Conservation (phyloP, 2,888 invertebrate genomes). For the Macroteleia sp. region DNA sequence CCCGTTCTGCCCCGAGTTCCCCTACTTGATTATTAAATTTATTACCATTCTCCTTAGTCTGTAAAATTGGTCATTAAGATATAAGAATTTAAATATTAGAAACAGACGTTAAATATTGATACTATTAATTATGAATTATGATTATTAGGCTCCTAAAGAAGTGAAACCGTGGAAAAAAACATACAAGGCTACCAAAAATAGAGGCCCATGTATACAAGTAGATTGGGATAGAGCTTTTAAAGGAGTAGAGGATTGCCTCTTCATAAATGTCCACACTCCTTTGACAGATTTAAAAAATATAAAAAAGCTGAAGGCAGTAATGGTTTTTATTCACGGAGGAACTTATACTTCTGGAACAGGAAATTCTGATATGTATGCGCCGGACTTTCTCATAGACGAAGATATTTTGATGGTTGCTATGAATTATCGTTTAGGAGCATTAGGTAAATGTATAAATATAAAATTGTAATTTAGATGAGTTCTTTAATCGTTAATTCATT, state of each 20-base stretch:
- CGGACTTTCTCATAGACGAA: conserved; percentile 70
- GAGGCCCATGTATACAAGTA: neutral
- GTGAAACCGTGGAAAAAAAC: neutral
- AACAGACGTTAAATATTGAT: no score
- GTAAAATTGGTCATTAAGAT: no score
- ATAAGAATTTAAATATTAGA: no score
- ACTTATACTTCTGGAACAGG: neutral
- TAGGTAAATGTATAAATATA: conserved; percentile 57
- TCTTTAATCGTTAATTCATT: no score
- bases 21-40: no score
- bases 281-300: neutral
- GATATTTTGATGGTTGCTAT: conserved; percentile 67
- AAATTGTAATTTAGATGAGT: no score
- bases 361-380: conserved; percentile 47
- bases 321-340: conserved; percentile 16
- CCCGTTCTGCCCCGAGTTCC: no score
- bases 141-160: neutral
- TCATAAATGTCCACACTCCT: conserved; percentile 8
- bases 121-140: no score
- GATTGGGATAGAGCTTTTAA: neutral
- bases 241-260: conserved; percentile 1
- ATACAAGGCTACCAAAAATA: neutral
- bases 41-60: no score
- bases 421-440: conserved; percentile 68
- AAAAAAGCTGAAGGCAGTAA: neutral